These are phyloP conservation scores for Styela clava DNA, from an alignment of 23 tunicate genomes.

Conservation along the genomic window DNA sequence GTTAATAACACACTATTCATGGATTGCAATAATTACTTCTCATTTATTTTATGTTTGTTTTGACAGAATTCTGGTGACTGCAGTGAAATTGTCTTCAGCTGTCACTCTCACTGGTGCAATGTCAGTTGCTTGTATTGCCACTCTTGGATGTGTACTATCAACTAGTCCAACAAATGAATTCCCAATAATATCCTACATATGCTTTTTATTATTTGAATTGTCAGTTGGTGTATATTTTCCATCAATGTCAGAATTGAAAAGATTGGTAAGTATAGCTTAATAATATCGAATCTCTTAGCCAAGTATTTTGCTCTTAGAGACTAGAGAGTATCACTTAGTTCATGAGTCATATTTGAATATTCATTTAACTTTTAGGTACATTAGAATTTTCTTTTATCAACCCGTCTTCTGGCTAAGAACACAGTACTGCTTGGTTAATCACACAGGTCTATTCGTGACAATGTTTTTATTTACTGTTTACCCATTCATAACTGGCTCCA, in stretches of 20 bases:
- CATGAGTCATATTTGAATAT: background rate
- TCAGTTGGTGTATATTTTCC: conserved; percentile 86
- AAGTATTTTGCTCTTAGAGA: too few relatives aligned
- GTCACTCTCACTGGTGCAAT: conserved; percentile 3
- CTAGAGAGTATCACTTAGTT: too few relatives aligned
- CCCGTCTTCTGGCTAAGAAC: too few relatives aligned
- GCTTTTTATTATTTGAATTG: conserved; percentile 68
- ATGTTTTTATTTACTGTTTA: too few relatives aligned
- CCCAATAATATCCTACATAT: conserved; percentile 73
- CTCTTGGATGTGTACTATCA: conserved; percentile 66
- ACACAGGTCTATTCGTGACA: too few relatives aligned
- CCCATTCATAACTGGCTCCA: too few relatives aligned
- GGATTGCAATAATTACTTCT: too few relatives aligned
- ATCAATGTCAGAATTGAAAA: conserved; percentile 56
- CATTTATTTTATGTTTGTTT: too few relatives aligned
- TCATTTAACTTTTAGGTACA: background rate
- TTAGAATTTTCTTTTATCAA: too few relatives aligned
- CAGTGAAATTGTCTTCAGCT: background rate
- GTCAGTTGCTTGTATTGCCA: conserved; percentile 47
- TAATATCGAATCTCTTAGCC: background rate
- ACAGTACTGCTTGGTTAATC: too few relatives aligned
- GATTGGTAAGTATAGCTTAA: background rate
- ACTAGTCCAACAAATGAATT: conserved; percentile 81
- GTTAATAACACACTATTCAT: too few relatives aligned
- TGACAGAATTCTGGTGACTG: conserved; percentile 11